Base-by-base conservation (phyloP, 2,888 invertebrate genomes). In the Lottia scabra region DNA sequence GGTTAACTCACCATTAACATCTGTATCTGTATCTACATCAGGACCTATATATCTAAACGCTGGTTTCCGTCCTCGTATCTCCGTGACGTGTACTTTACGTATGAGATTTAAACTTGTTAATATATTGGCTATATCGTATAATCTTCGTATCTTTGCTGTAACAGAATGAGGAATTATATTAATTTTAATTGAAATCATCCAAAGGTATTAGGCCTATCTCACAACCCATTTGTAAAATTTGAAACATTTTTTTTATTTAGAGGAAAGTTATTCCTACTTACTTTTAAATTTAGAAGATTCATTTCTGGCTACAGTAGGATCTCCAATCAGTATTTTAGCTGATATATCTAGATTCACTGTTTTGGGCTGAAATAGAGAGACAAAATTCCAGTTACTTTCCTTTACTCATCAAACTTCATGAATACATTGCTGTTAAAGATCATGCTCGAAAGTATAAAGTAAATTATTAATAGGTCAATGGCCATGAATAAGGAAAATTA, bases 71-170 rank as follows among this genome's bases (percentile, higher is more conserved):
- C 93, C 90, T 48, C 91, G 87, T 89, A 92, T 89, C 90, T 90
- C 92, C 80, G 92, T 92, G 73, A 92, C 92, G 76, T 90, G 90
- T 74, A 93, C 92, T 88, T 94, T 94, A 85, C 92, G 92, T 85
- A 94, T 94, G 79, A 94, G 91, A 81, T 93, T 92, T 87, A 94
- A 92, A 75, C 94, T 94, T 79, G 93, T 93, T 82, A 94, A 91
- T 79, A 94, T 94, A 89, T 94, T 94, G 74, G 94, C 94, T 82
- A 94, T 94, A 88, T 94, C 94, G 89, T 94, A 94, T 44, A 94
- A 91, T 78, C 94, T 91, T 75, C 94, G 91, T 75, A 93, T 93
- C 91, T 93, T 93, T 44, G 93, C 93, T 90, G 92, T 91, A 89
- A 64, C 65, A 63, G 74, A 68, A 68, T 8, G 56, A n/a, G n/a